Percentiles rank a stretch among this genome's conserved stretches.
Conservation (phyloP, 2,797 vertebrate genomes). For the Protonibea diacanthus region DNA sequence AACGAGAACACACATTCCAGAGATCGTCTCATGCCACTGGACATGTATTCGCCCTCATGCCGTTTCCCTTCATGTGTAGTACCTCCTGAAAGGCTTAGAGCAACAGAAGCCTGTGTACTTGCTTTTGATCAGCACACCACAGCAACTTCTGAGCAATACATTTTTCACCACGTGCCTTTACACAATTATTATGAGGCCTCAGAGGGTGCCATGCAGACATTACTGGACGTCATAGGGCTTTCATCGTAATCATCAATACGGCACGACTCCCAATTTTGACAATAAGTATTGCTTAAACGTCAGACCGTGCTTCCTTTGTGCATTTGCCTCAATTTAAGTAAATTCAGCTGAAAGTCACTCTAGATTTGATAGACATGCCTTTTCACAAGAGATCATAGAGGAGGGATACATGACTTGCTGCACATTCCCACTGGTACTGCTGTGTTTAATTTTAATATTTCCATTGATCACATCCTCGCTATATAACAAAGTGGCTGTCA, state of each 20-base stretch:
- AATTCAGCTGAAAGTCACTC: not conserved
- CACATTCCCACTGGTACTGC: not conserved
- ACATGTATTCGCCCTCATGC: slow-evolving; percentile 49
- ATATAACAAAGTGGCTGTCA: slow-evolving; percentile 4
- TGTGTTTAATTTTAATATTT: slow-evolving; percentile 4
- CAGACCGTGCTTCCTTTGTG: slow-evolving; percentile 1
- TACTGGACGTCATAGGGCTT: not conserved
- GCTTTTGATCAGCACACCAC: slow-evolving; percentile 58
- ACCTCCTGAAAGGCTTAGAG: slow-evolving; percentile 46
- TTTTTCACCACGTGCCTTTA: slow-evolving; percentile 30
- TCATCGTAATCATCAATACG: not conserved
- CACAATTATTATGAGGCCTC: slow-evolving; percentile 15
- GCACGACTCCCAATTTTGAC: not conserved
- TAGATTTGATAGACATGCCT: not conserved
- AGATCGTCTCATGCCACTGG: slow-evolving; percentile 56
- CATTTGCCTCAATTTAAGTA: not conserved
- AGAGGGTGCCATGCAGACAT: not conserved
- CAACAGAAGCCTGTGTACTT: slow-evolving; percentile 17
- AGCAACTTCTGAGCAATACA: slow-evolving; percentile 30
- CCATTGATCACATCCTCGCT: not conserved
- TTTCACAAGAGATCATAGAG: slow-evolving; percentile 5
- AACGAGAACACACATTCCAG: slow-evolving; percentile 42
- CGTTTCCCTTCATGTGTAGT: slow-evolving; percentile 57
- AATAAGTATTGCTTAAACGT: not conserved
- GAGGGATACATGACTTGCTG: not conserved